These are phyloP conservation scores for Conchocele bisecta DNA, from an alignment of 2,888 invertebrate genomes.

Conservation along the genomic window DNA sequence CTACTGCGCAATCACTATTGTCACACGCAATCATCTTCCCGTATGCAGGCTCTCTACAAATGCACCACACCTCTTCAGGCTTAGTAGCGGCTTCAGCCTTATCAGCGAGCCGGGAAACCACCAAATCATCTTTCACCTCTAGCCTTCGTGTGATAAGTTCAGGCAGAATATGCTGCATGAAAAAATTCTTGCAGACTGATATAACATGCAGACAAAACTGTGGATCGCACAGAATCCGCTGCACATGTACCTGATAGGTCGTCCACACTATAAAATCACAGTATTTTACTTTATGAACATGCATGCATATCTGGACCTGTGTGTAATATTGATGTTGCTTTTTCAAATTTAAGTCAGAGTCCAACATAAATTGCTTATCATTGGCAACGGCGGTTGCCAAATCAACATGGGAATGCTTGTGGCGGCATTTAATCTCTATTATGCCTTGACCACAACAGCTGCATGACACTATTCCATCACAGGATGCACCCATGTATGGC, in stretches of 20 bases:
- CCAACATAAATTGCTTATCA: not conserved
- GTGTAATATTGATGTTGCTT: slow-evolving; percentile 12
- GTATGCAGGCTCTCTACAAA: slow-evolving; percentile 43
- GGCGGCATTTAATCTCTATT: slow-evolving; percentile 7
- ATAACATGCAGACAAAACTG: not conserved
- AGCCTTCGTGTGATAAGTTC: slow-evolving; percentile 6
- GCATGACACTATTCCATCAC: slow-evolving; percentile 4
- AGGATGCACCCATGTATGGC: not conserved
- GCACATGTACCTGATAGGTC: not conserved
- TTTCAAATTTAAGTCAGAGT: not conserved
- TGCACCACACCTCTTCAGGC: slow-evolving; percentile 31
- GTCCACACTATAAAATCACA: slow-evolving; percentile 20
- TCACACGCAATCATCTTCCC: slow-evolving; percentile 46
- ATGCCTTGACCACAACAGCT: not conserved
- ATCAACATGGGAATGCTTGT: slow-evolving; percentile 1
- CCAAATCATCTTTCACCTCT: too few relatives aligned
- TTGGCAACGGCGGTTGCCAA: not conserved
- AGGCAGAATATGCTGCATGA: slow-evolving; percentile 3
- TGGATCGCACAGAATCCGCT: not conserved
- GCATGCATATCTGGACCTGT: slow-evolving; percentile 20
- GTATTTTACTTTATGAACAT: not conserved
- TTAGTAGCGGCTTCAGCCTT: too few relatives aligned
- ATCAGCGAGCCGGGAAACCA: too few relatives aligned
- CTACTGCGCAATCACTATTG: slow-evolving; percentile 20
- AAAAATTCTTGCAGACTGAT: slow-evolving; percentile 1